Conservation (phyloP, 2,888 invertebrate genomes). For the Ametastegia equiseti region DNA sequence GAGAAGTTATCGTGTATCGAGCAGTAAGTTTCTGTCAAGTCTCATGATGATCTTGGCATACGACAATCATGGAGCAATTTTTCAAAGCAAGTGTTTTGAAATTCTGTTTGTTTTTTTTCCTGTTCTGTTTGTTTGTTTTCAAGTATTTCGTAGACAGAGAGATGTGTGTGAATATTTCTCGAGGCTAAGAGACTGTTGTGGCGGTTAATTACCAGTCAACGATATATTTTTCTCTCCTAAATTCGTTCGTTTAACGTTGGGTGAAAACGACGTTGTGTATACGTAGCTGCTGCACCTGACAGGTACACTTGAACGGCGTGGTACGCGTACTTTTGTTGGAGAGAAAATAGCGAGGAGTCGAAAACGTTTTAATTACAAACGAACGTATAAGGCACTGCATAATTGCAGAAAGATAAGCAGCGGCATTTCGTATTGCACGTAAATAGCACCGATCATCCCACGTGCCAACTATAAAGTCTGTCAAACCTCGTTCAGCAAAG, state of each 20-base stretch:
- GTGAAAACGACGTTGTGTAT: neutral
- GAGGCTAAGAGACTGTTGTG: neutral
- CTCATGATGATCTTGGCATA: neutral
- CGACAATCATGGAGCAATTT: neutral
- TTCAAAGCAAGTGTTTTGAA: neutral
- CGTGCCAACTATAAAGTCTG: neutral
- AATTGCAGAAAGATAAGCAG: conserved; percentile 25
- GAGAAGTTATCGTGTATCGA: conserved; percentile 11
- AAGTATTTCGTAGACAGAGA: neutral
- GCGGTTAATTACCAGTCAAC: conserved; percentile 12
- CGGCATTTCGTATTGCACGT: neutral
- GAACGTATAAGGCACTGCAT: conserved; percentile 15
- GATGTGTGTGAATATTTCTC: neutral
- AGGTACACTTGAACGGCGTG: conserved; percentile 18
- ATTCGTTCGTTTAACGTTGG: neutral
- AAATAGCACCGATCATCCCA: neutral
- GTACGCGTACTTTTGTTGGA: neutral
- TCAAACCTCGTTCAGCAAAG: neutral
- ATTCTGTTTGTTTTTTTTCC: neutral
- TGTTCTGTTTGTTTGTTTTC: neutral
- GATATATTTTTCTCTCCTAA: neutral
- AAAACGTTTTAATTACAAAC: conserved; percentile 34
- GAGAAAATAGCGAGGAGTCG: neutral
- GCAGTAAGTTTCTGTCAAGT: neutral
- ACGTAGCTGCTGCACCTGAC: conserved; percentile 33